A percentile compares a stretch with the other conserved stretches of the same genome.
These are phyloP conservation scores for Vulpes vulpes DNA, from an alignment of 2,113 vertebrate genomes.

Conservation along the genomic window DNA sequence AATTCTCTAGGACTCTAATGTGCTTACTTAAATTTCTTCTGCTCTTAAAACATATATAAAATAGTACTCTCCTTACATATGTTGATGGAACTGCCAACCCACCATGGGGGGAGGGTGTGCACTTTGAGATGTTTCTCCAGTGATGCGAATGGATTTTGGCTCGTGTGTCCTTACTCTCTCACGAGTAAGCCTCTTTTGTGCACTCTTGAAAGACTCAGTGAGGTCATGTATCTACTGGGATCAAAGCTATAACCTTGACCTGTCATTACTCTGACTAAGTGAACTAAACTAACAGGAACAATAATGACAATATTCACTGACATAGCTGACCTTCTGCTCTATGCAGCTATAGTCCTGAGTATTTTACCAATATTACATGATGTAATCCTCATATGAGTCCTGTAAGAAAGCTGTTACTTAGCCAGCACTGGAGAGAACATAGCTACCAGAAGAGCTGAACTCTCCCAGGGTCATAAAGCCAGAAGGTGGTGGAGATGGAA, in stretches of 20 bases:
- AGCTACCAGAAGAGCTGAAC: background rate
- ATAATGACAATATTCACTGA: background rate
- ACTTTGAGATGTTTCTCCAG: background rate
- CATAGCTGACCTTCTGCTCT: background rate
- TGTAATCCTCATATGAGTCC: background rate
- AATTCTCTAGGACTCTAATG: background rate
- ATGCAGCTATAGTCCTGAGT: background rate
- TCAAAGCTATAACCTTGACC: background rate
- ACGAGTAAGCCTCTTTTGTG: background rate
- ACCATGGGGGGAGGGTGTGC: background rate
- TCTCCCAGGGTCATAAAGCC: background rate
- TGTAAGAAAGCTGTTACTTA: background rate
- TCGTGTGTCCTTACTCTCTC: background rate
- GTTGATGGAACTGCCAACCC: background rate
- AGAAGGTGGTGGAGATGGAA: background rate
- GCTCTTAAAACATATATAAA: background rate
- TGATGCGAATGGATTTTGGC: too few relatives aligned
- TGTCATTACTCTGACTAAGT: background rate
- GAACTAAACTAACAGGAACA: background rate
- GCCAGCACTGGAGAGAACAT: background rate
- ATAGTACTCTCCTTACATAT: background rate
- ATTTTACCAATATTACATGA: background rate
- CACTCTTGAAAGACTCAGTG: background rate
- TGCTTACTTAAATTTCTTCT: background rate
- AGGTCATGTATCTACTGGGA: background rate